Base-by-base conservation (phyloP, 2,888 invertebrate species). In the Andrena dorsata region DNA sequence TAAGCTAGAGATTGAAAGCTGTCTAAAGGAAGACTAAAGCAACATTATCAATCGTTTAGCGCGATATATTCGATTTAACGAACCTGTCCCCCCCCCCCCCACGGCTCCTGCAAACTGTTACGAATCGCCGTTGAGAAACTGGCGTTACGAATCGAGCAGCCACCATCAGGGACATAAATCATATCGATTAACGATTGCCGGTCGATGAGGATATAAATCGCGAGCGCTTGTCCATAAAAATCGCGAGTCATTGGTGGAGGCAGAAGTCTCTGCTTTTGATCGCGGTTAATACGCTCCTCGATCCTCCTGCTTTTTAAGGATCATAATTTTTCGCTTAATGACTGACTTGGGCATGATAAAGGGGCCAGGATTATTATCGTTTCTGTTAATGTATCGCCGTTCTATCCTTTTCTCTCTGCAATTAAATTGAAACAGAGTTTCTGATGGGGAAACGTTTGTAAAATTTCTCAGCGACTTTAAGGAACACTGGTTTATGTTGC, bases 131-230 rank as follows among this genome's bases (percentile, higher is more conserved):
- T 53, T 3, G 20, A 4, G 30, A 28, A 23, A 28, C 13, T 16
- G 4, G 32, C 8, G 23, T 73, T 65, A 61, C 71, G 41, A 66
- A 77, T 78, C 66, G 61, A 41, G 26, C 47, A 7, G 8, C 41
- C 74, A 49, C 26, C 68, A 32, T 32, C 60, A 8, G 47, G 13
- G 47, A 56, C 61, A 79, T 79, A 60, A 70, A 75, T 79, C 76
- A 65, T 53, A 65, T 69, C 76, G 64, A 64, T 69, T 76, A 76
- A 76, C 58, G 66, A 79, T 79, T 56, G 69, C 26, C n/a, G 32
- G 3, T 58, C 72, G 47, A 76, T 49, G 76, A 16, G 72, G 49
- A 72, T 60, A 73, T 73, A 77, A 73, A 77, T 77, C 73, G 58
- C 13, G 7, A 10, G 2, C 2, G 4, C 20, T 23, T 0, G 63